These are phyloP conservation scores for Pheucticus melanocephalus DNA, from an alignment of 2,113 vertebrate genomes.

Conservation along the genomic window DNA sequence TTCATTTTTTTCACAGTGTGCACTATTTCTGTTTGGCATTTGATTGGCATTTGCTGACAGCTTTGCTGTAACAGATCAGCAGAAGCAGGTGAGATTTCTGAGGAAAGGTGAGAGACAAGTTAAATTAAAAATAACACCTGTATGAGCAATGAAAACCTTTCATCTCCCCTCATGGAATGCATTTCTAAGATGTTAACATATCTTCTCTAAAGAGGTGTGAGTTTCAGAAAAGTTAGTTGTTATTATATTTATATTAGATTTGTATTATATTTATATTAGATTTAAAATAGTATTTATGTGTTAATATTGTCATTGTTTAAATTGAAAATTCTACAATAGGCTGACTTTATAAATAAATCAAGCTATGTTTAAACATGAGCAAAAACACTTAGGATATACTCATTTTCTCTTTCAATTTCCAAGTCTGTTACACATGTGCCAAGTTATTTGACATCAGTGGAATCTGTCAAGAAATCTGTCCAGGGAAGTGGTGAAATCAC, in stretches of 20 bases:
- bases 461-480: not conserved
- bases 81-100: not conserved
- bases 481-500: not conserved
- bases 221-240: not conserved
- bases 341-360: not conserved
- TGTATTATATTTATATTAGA: not conserved
- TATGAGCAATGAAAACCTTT: not conserved
- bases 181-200: not conserved
- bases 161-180: not conserved
- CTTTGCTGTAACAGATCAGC: not conserved
- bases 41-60: slow-evolving; percentile 8
- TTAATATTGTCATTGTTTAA: not conserved
- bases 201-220: not conserved
- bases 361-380: not conserved
- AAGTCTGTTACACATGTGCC: not conserved
- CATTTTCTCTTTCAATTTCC: not conserved
- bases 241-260: not conserved
- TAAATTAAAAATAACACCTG: not conserved
- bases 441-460: not conserved
- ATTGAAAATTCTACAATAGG: not conserved
- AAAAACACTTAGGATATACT: not conserved
- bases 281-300: not conserved
- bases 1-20: not conserved
- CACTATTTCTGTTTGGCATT: not conserved
- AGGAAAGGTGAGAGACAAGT: not conserved